Percentiles rank a stretch among this genome's conserved stretches.
These are phyloP conservation scores for Coreius guichenoti DNA, from an alignment of 2,797 vertebrate species.

Conservation along the genomic window DNA sequence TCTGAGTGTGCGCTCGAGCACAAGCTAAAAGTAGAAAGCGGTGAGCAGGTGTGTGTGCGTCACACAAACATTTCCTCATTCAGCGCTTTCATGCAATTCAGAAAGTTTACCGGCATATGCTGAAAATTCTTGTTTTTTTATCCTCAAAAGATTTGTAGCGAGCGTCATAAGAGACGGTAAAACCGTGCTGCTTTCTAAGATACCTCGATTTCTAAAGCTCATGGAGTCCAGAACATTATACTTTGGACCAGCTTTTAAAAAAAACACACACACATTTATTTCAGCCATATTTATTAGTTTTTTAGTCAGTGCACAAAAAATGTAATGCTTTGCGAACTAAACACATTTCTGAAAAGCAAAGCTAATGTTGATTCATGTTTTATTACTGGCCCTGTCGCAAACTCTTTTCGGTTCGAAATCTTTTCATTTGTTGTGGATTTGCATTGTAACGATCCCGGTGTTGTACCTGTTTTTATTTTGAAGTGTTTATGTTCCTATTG, in stretches of 20 bases:
- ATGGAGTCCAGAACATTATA: not conserved
- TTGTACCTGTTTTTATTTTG: no score
- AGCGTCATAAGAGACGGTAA: not conserved
- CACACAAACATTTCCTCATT: constrained; percentile 10
- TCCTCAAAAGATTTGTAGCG: not conserved
- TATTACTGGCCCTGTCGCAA: not conserved
- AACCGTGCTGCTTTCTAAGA: not conserved
- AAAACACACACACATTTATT: not conserved
- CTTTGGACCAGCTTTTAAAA: not conserved
- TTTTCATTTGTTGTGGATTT: no score
- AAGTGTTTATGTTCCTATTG: no score
- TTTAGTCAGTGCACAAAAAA: no score
- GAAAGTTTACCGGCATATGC: not conserved
- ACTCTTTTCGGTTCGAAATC: no score
- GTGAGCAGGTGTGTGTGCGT: constrained; percentile 14
- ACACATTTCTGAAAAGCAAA: not conserved
- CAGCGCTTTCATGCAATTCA: not conserved
- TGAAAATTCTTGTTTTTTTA: not conserved
- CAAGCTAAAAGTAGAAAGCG: not conserved
- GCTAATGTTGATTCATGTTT: not conserved
- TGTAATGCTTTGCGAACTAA: no score
- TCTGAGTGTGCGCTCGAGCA: not conserved
- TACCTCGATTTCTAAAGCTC: not conserved
- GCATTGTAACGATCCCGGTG: no score
- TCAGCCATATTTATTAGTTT: no score